Base-by-base conservation (phyloP, 1,140 invertebrate genomes). In the Drosophila nebulosa region DNA sequence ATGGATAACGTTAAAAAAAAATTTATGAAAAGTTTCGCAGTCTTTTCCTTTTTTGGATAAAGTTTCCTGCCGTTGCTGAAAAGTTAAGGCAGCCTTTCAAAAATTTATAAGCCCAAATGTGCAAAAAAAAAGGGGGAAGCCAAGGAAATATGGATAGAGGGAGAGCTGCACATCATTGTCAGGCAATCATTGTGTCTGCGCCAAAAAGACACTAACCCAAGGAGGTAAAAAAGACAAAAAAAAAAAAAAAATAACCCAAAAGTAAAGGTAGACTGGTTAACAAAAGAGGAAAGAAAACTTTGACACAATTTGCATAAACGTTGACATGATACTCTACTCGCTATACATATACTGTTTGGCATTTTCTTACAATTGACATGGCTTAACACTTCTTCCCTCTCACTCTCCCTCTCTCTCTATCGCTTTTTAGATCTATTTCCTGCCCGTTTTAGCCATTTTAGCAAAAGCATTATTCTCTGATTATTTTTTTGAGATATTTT, bases 151-250 rank as follows among this genome's bases (percentile, higher is more conserved):
- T 32, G 30, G 30, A 7, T 10, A 27, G 14, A 4, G 14, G 6
- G 7, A 42, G 42, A 51, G 53, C 55, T 60, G 64, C 72, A 58
- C 71, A 74, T 75, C 64, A 69, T 74, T 75, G 52, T 57, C 53
- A 64, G 65, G 42, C 60, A 61, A 68, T 74, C 46, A 67, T 24
- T 61, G 16, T n/a, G 32, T 24, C n/a, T 57, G 52, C 24, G 39
- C 39, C 18, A 57, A 36, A 67, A 62, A 12, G 32, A 32, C 56
- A 35, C 39, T 42, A 39, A 16, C 36, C 14, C 1, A 10, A 42
- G 39, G 1, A 16, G 1, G 7, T 42, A n/a, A n/a, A n/a, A n/a
- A n/a, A n/a, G n/a, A n/a, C n/a, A n/a, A n/a, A 27, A 27, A 27
- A 27, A 26, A 26, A 26, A 26, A 26, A 3, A 27, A 30, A 30